phyloP scores from a whole-genome alignment of 2,888 invertebrate genomes.

The Tipula confusa region DNA sequence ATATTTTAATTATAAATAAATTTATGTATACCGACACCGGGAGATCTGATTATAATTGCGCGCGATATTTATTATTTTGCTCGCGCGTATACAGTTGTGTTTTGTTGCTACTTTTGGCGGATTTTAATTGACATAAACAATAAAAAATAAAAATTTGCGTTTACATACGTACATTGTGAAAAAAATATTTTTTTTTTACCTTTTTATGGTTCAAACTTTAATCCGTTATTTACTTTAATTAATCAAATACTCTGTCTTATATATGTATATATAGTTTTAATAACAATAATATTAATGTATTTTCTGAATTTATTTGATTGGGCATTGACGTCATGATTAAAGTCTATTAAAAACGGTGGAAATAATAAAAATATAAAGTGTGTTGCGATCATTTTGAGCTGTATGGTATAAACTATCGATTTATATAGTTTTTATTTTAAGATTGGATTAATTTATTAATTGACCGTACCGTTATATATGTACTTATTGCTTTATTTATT shows the following conservation, averaged over 20 bases:
- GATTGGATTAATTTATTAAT: not conserved
- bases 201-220: conserved; percentile 9
- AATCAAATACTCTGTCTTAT: conserved; percentile 9
- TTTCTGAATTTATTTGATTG: not conserved
- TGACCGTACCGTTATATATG: not conserved
- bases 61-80: not conserved
- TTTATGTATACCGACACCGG: not conserved
- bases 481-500: not conserved
- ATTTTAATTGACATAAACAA: not conserved
- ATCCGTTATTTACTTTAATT: conserved; percentile 25
- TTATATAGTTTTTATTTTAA: not conserved
- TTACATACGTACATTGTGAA: not conserved
- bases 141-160: not conserved
- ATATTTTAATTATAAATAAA: not conserved
- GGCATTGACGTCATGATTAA: not conserved
- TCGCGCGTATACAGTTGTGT: not conserved
- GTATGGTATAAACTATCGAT: not conserved
- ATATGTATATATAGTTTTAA: no score
- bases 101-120: not conserved
- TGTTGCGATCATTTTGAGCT: not conserved
- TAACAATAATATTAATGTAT: conserved; percentile 20
- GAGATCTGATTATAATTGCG: not conserved
- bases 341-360: not conserved
- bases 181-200: not conserved
- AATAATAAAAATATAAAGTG: not conserved